Percentiles rank a stretch among this genome's conserved stretches.
phyloP scores from a whole-genome alignment of 2,888 invertebrate genomes.

The Lymantria dispar region DNA sequence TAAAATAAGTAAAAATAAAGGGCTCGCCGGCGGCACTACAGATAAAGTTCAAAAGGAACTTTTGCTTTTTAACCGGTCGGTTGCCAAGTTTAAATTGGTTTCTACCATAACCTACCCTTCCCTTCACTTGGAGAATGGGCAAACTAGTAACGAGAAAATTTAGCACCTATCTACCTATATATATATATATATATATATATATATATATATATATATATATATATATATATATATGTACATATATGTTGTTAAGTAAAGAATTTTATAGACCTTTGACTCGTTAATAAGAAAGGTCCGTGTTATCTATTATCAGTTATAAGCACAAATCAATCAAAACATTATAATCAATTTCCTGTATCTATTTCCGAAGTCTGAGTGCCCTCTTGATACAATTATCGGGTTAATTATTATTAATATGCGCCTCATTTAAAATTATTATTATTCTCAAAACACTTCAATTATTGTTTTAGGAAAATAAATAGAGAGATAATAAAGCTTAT shows the following conservation, averaged over 20 bases:
- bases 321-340: conserved; percentile 25
- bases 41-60: conserved; percentile 66
- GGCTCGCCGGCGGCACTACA: conserved; percentile 53
- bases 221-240: conserved; percentile 40
- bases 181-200: conserved; percentile 35
- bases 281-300: conserved; percentile 23
- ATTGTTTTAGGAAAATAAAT: conserved; percentile 24
- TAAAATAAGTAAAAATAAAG: conserved; percentile 71
- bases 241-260: no score
- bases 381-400: conserved; percentile 16
- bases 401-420: conserved; percentile 22
- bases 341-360: conserved; percentile 27
- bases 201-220: no score
- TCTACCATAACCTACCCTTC: conserved; percentile 52
- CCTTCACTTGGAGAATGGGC: conserved; percentile 45
- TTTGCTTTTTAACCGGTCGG: conserved; percentile 76
- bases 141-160: conserved; percentile 64
- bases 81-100: conserved; percentile 78
- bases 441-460: conserved; percentile 17
- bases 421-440: conserved; percentile 17
- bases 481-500: conserved; percentile 14
- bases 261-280: conserved; percentile 12
- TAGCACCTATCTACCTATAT: conserved; percentile 10
- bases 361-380: conserved; percentile 12
- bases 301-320: conserved; percentile 17